Conservation (phyloP, 2,888 invertebrate species). For the Amphiduros pacificus region DNA sequence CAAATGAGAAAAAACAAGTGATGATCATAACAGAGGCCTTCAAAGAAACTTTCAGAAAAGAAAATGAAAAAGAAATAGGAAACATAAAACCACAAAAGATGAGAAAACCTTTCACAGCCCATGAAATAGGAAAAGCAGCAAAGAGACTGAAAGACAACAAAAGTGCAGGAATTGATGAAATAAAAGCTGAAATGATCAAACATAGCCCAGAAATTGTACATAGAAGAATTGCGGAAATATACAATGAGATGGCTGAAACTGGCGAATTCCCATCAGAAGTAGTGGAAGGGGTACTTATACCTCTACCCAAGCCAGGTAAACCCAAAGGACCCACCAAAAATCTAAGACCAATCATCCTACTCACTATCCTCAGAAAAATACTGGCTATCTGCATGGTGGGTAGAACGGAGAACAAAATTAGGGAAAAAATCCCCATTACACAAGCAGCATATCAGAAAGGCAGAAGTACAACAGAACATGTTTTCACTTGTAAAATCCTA, state of each 20-base stretch:
- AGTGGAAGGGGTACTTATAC: conserved; percentile 9
- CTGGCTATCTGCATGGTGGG: background rate
- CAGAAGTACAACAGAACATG: background rate
- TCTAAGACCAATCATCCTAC: background rate
- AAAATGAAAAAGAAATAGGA: too few relatives aligned
- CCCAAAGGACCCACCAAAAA: background rate
- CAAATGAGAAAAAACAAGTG: too few relatives aligned
- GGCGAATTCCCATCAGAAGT: background rate
- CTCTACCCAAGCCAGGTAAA: conserved; percentile 10
- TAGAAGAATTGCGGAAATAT: background rate
- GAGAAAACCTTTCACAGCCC: too few relatives aligned
- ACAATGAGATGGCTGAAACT: background rate
- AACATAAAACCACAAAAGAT: too few relatives aligned
- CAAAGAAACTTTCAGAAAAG: too few relatives aligned
- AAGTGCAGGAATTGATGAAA: background rate
- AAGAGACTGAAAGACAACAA: too few relatives aligned
- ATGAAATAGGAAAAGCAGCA: too few relatives aligned
- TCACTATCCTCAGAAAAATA: background rate
- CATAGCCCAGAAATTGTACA: background rate
- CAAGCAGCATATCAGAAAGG: background rate
- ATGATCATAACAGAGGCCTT: too few relatives aligned
- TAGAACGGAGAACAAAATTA: background rate
- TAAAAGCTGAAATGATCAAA: conserved; percentile 12
- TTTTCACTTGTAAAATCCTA: too few relatives aligned
- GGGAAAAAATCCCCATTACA: background rate